Percentiles rank a stretch among this genome's conserved stretches.
phyloP scores from a whole-genome alignment of 92 coral and sea anemone genomes.

The Heteractis magnifica region DNA sequence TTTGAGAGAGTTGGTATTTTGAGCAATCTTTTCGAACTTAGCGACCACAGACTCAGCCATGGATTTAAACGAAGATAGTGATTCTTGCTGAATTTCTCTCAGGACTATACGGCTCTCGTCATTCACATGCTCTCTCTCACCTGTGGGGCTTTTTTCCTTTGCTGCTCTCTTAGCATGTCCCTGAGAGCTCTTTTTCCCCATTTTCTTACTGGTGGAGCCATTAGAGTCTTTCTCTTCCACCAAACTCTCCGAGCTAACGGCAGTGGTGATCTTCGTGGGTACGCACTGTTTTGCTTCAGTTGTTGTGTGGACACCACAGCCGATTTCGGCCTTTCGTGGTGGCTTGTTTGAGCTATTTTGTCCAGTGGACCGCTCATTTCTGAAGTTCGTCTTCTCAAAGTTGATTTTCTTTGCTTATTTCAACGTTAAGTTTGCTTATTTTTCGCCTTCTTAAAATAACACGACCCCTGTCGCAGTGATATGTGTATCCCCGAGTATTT shows the following conservation, averaged over 20 bases:
- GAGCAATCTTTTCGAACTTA: conserved; percentile 21
- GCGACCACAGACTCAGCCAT: conserved; percentile 14
- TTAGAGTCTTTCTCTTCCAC: conserved; percentile 1
- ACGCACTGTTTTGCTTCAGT: background rate
- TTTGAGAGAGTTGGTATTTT: conserved; percentile 1
- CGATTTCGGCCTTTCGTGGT: background rate
- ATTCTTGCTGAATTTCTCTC: conserved; percentile 7
- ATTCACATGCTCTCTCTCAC: background rate
- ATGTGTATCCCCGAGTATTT: too few species aligned
- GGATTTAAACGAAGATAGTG: conserved; percentile 1
- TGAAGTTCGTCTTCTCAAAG: background rate
- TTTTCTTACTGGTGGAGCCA: background rate
- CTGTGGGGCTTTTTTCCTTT: background rate
- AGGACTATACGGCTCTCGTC: conserved; percentile 1
- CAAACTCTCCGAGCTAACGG: background rate
- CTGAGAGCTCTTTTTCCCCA: conserved; percentile 14
- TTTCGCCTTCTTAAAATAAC: background rate
- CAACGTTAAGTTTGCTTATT: background rate
- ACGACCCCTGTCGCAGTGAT: too few species aligned
- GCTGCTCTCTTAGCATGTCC: background rate
- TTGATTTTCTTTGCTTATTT: background rate
- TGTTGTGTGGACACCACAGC: background rate
- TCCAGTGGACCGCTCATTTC: background rate
- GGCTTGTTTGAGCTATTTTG: background rate
- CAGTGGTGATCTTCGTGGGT: background rate